These are phyloP conservation scores for Nephrotoma guestfalica DNA, from an alignment of 2,888 invertebrate genomes.

Conservation along the genomic window DNA sequence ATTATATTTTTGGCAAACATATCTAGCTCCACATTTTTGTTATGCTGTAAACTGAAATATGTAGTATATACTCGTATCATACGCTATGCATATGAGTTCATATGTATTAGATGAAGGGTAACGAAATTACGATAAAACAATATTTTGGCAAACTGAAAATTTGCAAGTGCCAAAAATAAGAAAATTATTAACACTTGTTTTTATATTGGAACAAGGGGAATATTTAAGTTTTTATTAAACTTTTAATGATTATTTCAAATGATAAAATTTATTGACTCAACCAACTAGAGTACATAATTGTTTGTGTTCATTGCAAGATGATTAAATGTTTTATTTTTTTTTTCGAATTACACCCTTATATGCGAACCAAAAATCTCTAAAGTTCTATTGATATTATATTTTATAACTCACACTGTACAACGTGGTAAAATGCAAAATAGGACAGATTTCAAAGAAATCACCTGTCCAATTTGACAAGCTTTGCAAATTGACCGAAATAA, in stretches of 20 bases:
- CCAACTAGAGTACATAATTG: background rate
- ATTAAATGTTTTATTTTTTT: too few species aligned
- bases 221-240: background rate
- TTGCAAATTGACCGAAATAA: too few species aligned
- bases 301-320: background rate
- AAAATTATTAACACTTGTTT: background rate
- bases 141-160: background rate
- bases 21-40: background rate
- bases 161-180: background rate
- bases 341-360: too few species aligned
- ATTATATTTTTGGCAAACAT: background rate
- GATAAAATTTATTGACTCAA: background rate
- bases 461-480: too few species aligned
- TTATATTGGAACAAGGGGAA: too few species aligned
- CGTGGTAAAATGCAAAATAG: too few species aligned
- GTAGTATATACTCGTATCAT: background rate
- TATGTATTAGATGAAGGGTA: background rate
- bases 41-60: background rate
- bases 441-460: too few species aligned
- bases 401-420: too few species aligned
- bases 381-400: too few species aligned
- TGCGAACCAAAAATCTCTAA: too few species aligned
- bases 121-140: background rate
- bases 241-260: background rate
- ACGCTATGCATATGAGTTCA: too few species aligned